phyloP scores from a whole-genome alignment of 2,797 vertebrate genomes.

The Microcaecilia unicolor region DNA sequence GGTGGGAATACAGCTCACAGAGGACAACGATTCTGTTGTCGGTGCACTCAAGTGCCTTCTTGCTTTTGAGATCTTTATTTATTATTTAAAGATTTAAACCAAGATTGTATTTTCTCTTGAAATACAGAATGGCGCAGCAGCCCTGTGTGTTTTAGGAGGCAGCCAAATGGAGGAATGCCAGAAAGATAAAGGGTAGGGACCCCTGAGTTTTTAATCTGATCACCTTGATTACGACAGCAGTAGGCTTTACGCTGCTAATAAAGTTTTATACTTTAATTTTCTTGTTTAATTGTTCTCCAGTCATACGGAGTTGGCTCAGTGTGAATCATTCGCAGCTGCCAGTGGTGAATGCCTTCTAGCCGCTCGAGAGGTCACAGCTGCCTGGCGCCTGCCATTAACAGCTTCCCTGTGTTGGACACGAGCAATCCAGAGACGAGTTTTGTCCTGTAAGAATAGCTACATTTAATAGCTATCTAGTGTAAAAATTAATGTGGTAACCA shows the following conservation, averaged over 20 bases:
- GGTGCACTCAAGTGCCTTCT: not conserved
- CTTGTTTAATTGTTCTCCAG: not conserved
- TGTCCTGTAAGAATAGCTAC: no score
- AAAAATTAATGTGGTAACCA: no score
- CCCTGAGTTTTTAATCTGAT: not conserved
- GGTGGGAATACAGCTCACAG: rapidly evolving
- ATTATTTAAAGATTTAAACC: conserved; percentile 5
- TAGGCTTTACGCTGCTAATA: not conserved
- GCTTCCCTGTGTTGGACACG: no score
- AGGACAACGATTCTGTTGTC: rapidly evolving
- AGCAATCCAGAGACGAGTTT: no score
- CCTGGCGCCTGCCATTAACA: not conserved
- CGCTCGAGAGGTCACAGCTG: not conserved
- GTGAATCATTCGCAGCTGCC: not conserved
- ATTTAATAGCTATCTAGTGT: no score
- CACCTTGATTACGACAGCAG: not conserved
- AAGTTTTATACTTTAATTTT: not conserved
- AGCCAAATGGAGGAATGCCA: not conserved
- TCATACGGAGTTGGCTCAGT: not conserved
- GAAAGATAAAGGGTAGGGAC: not conserved
- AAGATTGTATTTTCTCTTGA: no score
- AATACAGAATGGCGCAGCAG: no score
- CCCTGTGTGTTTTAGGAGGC: not conserved
- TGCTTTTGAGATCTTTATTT: not conserved
- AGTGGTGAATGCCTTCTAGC: not conserved